Conservation (phyloP, 2,113 vertebrate genomes). For the Toxotes jaculatrix region DNA sequence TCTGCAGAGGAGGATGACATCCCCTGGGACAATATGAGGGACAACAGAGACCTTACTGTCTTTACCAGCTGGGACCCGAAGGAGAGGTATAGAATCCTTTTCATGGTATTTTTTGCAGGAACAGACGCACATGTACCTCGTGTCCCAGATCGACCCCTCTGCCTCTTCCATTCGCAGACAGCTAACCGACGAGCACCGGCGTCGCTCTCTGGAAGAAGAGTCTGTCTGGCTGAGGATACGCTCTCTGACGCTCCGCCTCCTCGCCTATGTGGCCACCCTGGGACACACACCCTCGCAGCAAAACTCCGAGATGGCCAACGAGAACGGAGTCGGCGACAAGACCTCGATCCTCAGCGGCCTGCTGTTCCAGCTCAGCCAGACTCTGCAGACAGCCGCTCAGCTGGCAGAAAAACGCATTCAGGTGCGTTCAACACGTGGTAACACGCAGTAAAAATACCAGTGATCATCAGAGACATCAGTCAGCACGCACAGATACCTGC, state of each 20-base stretch:
- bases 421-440: conserved; percentile 71
- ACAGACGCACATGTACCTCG: neutral
- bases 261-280: conserved; percentile 86
- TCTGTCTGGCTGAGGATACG: conserved; percentile 92
- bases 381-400: conserved; percentile 87
- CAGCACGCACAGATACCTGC: too few species aligned
- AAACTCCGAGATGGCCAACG: conserved; percentile 89
- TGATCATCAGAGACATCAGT: too few species aligned
- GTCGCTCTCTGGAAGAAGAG: conserved; percentile 93
- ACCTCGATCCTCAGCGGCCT: conserved; percentile 85
- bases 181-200: conserved; percentile 90
- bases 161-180: conserved; percentile 78
- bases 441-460: too few species aligned
- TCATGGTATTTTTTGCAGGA: neutral
- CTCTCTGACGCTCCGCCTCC: conserved; percentile 91
- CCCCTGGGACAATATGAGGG: conserved; percentile 93
- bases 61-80: conserved; percentile 95
- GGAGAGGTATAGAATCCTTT: conserved; percentile 82
- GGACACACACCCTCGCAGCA: conserved; percentile 85
- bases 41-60: conserved; percentile 96
- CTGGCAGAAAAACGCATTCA: conserved; percentile 87
- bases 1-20: conserved; percentile 97
- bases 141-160: neutral
- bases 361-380: conserved; percentile 88
- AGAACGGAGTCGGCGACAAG: conserved; percentile 92